A percentile compares a stretch with the other conserved stretches of the same genome.
Conservation (phyloP, 2,888 invertebrate genomes). For the Esperia sulphurella region DNA sequence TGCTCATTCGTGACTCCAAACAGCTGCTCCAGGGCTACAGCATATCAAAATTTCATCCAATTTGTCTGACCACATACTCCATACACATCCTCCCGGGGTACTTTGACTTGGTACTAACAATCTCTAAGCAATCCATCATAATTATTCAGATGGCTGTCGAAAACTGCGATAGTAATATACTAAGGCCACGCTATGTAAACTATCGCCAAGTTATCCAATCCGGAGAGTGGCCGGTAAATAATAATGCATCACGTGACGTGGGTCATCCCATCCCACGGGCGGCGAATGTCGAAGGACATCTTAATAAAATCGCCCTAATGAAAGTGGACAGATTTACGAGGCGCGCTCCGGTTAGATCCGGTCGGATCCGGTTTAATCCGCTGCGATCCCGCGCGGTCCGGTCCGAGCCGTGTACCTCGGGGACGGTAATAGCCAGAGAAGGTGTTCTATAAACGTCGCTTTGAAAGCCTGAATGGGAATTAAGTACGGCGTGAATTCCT, state of each 20-base stretch:
- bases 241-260: background rate
- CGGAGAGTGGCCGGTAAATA: background rate
- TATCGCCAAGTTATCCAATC: background rate
- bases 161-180: background rate
- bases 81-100: too few relatives aligned
- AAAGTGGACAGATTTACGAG: conserved; percentile 49
- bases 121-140: background rate
- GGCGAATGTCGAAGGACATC: conserved; percentile 24
- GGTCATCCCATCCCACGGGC: background rate
- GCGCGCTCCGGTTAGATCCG: conserved; percentile 26
- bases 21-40: too few relatives aligned
- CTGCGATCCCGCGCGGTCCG: conserved; percentile 22
- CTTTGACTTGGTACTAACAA: too few relatives aligned
- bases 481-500: background rate
- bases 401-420: background rate
- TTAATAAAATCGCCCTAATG: conserved; percentile 45
- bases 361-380: conserved; percentile 25
- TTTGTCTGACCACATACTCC: too few relatives aligned
- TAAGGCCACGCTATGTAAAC: background rate
- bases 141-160: background rate
- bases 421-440: conserved; percentile 11
- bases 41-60: too few relatives aligned
- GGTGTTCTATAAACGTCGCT: background rate
- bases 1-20: too few relatives aligned
- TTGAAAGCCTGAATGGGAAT: background rate